These are phyloP conservation scores for Helostoma temminkii DNA, from an alignment of 2,797 vertebrate species.

Conservation along the genomic window DNA sequence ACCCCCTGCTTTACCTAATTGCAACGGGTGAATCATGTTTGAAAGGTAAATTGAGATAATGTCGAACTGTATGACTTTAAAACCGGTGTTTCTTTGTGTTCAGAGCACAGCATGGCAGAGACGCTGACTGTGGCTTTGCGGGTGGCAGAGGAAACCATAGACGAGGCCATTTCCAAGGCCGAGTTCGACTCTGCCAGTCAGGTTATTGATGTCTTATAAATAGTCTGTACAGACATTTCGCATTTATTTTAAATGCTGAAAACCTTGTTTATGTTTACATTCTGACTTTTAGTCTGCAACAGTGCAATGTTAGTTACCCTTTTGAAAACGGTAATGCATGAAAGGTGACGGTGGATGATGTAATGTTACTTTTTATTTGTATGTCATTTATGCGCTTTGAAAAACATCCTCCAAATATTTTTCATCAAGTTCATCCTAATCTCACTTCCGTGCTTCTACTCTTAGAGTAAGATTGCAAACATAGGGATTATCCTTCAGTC, in stretches of 20 bases:
- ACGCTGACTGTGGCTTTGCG: slow-evolving; percentile 91
- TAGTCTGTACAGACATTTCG: neutral
- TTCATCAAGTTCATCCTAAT: slow-evolving; percentile 34
- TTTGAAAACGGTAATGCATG: too few species aligned
- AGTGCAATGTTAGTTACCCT: too few species aligned
- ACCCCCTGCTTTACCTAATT: neutral
- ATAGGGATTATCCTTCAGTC: slow-evolving; percentile 40
- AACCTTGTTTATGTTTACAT: neutral
- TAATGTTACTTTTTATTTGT: slow-evolving; percentile 1
- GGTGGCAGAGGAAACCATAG: slow-evolving; percentile 95
- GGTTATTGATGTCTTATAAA: slow-evolving; percentile 78
- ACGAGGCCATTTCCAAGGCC: slow-evolving; percentile 95
- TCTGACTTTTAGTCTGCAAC: neutral
- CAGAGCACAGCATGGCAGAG: slow-evolving; percentile 95
- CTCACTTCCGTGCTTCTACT: slow-evolving; percentile 23
- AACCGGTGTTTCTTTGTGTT: slow-evolving; percentile 36
- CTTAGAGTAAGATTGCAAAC: slow-evolving; percentile 39
- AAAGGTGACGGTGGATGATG: neutral
- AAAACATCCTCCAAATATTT: slow-evolving; percentile 3
- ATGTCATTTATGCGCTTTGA: neutral
- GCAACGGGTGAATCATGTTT: neutral
- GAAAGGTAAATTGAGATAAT: neutral
- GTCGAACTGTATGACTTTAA: neutral
- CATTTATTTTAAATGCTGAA: neutral
- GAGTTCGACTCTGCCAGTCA: slow-evolving; percentile 88